Evolutionary conservation across 2,888 invertebrate species (phyloP).

Genomic region (Eupithecia abbreviata): DNA sequence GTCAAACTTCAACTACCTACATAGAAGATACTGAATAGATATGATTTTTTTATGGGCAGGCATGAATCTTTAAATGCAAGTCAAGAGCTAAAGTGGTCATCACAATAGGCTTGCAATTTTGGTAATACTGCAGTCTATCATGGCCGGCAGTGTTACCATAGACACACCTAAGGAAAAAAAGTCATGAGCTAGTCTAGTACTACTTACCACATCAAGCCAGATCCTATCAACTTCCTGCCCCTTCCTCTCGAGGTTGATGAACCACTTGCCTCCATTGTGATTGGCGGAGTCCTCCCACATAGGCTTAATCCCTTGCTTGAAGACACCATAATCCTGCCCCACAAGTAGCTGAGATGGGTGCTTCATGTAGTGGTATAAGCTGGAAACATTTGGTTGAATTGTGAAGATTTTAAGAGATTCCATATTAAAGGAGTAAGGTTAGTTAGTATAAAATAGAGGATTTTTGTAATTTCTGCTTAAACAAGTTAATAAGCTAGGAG

Average conservation of each 20-base stretch:
- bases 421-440: no score
- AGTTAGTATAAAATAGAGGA: no score
- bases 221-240: conserved; percentile 85
- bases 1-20: background rate
- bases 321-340: conserved; percentile 91
- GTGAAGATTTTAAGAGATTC: background rate
- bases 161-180: no score
- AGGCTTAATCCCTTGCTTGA: conserved; percentile 91
- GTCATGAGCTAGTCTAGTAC: background rate
- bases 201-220: conserved; percentile 89
- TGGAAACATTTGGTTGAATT: conserved; percentile 56
- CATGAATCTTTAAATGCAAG: no score
- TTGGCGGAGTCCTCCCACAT: conserved; percentile 97
- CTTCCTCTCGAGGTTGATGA: conserved; percentile 88
- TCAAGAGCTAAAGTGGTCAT: no score
- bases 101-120: no score
- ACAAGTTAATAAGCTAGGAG: no score
- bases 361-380: conserved; percentile 94
- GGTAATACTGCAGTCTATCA: no score
- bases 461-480: no score
- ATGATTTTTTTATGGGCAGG: background rate
- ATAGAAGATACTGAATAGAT: background rate
- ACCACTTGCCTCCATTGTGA: conserved; percentile 92
- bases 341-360: conserved; percentile 89
- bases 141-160: no score